These are phyloP conservation scores for Sciurus vulgaris DNA, from an alignment of 2,797 vertebrate species.

Conservation along the genomic window DNA sequence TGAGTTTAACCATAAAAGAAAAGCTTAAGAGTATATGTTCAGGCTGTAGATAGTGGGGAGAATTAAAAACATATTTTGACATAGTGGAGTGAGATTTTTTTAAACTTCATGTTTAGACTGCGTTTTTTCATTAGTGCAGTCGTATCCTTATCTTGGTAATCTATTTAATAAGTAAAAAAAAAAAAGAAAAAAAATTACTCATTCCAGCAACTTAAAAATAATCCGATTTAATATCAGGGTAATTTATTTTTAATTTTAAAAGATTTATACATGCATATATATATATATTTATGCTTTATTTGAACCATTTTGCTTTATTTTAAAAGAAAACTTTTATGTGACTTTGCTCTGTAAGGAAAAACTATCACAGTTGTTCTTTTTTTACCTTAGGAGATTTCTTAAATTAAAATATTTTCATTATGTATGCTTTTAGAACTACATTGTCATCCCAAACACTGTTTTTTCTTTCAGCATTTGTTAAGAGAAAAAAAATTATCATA, in stretches of 20 bases:
- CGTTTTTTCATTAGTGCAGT: neutral
- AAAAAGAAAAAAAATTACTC: neutral
- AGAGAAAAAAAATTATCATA: constrained; percentile 10
- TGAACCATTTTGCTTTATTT: constrained; percentile 8
- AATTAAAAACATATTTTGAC: neutral
- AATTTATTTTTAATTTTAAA: constrained; percentile 41
- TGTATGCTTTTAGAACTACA: neutral
- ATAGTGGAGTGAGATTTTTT: constrained; percentile 3
- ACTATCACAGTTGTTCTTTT: neutral
- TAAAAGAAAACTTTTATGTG: constrained; percentile 27
- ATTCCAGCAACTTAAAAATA: neutral
- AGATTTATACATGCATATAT: neutral
- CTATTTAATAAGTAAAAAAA: neutral
- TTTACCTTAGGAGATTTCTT: constrained; percentile 27
- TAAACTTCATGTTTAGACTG: neutral
- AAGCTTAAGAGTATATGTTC: neutral
- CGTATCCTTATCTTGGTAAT: constrained; percentile 50
- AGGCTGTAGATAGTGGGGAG: neutral
- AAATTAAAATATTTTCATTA: constrained; percentile 64
- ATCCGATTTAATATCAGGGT: neutral
- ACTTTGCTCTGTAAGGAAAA: constrained; percentile 57
- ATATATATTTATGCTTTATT: constrained; percentile 25
- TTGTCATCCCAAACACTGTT: neutral
- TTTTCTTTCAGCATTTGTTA: neutral
- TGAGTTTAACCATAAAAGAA: constrained; percentile 38